Evolutionary conservation across 2,888 invertebrate species (phyloP), one percentile per base, ranked within the genome.

Genomic region (Gisinianus flammeolus): DNA sequence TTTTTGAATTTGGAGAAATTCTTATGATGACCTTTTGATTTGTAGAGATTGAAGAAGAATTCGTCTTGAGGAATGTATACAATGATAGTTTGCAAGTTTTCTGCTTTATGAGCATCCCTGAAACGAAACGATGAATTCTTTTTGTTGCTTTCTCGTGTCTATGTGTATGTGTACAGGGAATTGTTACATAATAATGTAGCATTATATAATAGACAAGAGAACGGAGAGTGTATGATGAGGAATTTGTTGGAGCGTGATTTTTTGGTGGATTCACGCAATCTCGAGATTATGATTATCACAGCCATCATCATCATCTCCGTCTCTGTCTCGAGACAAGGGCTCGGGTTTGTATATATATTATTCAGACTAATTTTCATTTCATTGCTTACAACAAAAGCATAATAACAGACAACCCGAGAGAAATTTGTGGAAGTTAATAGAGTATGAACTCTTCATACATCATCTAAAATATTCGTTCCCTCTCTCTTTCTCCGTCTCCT

Each of bases 221-320:
- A 58, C 58, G 26, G 19, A 66, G 28, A 24, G 52, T 28, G 54
- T 28, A 71, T 26, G 56, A 71, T 71, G 71, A 71, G 76, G 79
- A 79, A 78, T 80, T 79, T 81, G 81, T 81, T 83, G 77, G 81
- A 83, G 81, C 83, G 81, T 82, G 82, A 82, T 79, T 78, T 83
- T 80, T 79, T 79, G 71, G 73, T 73, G 68, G 75, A 79, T 83
- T 81, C 82, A 83, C 80, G 83, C 81, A 81, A 83, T 83, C 81
- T 82, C 77, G 77, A 70, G 72, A 79, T 79, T 68, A 79, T 77
- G 79, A 79, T 73, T 79, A 78, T 70, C 54, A 44, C n/a, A 28
- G 52, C 71, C 67, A 64, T 58, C 76, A 72, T 73, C 69, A 68
- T 74, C 66, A 79, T 80, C 74, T 69, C 16, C 58, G 58, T 58